phyloP scores from a whole-genome alignment of 2,888 invertebrate species.

The Cosmia trapezina region DNA sequence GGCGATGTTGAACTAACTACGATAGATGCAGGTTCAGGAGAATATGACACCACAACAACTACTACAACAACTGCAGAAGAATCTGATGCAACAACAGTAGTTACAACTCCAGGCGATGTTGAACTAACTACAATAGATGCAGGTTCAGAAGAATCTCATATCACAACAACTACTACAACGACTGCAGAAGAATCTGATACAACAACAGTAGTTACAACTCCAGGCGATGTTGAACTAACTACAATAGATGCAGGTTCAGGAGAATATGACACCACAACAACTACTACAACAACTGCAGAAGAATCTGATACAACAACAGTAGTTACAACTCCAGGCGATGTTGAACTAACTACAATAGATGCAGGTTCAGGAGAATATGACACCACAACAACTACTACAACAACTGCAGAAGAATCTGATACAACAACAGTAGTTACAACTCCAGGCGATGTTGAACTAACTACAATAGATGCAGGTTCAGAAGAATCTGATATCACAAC shows the following conservation, averaged over 20 bases:
- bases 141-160: background rate
- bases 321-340: background rate
- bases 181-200: background rate
- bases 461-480: background rate
- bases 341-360: rapidly evolving
- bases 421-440: conserved; percentile 7
- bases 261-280: no score
- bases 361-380: background rate
- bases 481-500: background rate
- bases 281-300: background rate
- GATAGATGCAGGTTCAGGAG: background rate
- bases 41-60: background rate
- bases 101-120: background rate
- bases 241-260: conserved; percentile 10
- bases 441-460: rapidly evolving
- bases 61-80: background rate
- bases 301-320: background rate
- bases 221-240: background rate
- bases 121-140: background rate
- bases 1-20: background rate
- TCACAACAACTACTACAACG: background rate
- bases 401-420: no score
- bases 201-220: background rate
- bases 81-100: background rate
- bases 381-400: background rate